Base-by-base conservation (phyloP, 2,797 vertebrate species). In the Tokudaia tokunoshimensis region DNA sequence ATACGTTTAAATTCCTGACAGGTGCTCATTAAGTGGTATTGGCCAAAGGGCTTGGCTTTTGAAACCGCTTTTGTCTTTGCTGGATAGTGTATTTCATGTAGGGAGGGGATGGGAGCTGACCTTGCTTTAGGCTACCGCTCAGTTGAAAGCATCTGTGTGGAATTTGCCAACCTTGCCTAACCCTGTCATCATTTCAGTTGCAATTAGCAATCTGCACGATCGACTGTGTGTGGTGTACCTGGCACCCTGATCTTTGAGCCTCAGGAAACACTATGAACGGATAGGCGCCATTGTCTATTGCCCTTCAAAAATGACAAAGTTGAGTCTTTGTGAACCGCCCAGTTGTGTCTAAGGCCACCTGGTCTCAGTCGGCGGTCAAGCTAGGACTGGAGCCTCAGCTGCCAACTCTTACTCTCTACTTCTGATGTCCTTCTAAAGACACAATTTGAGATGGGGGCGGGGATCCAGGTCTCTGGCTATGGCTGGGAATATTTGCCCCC, bases 1-100 rank as follows among this genome's bases (percentile, higher is more conserved):
- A 70, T 74, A 65, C 0, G 59, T 37, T 94, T 85, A 72, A 83
- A 19, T 92, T 67, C 82, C 85, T 95, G 82, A 61, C 57, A 57
- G 89, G 63, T 78, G 67, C 92, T 96, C 22, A 67, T 89, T 94
- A 95, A 52, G 44, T 82, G 24, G 52, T 84, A 75, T 78, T 82
- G 22, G 50, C 63, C 59, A 55, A 78, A 55, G 86, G 31, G 63
- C 63, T 89, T 92, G 95, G 91, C 84, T 81, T 94, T 89, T n/a
- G 61, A 95, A 82, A 6, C 89, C 78, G 44, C 80, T n/a, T 96
- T 92, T 94, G 44, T 84, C 92, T 89, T 94, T 52, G 81, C 57
- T 72, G 89, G 89, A 86, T 91, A 94, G 70, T 20, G 5, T 61
- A 86, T 78, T 89, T 59, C 61, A 2, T 3, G 12, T 29, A 22